Conservation (phyloP, 2,888 invertebrate species). For the Drosophila ustulata region DNA sequence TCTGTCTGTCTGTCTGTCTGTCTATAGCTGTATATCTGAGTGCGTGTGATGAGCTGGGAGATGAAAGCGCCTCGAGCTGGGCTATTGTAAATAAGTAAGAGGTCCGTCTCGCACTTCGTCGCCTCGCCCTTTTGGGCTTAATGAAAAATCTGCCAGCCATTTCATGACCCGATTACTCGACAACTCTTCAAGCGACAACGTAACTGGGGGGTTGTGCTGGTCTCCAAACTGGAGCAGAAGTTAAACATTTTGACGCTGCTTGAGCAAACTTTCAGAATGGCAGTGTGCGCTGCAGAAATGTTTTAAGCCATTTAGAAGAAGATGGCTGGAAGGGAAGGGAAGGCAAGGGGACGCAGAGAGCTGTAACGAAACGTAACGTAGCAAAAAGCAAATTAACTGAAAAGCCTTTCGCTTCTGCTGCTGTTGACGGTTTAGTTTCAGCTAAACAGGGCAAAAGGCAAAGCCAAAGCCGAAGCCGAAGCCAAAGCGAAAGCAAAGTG, state of each 20-base stretch:
- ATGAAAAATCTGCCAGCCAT: constrained; percentile 64
- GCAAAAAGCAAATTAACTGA: constrained; percentile 66
- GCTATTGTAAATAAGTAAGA: constrained; percentile 41
- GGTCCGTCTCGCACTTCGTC: constrained; percentile 4
- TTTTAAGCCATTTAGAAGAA: constrained; percentile 65
- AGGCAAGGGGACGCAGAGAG: neutral
- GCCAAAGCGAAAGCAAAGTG: neutral
- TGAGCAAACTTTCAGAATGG: constrained; percentile 40
- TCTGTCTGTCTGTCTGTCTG: neutral
- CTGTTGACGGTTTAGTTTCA: constrained; percentile 24
- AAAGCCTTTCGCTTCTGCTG: constrained; percentile 34
- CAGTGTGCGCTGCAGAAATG: constrained; percentile 34
- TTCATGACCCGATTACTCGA: constrained; percentile 74
- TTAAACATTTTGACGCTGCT: constrained; percentile 38
- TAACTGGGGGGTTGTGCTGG: neutral
- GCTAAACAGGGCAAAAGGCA: constrained; percentile 14
- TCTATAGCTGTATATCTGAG: neutral
- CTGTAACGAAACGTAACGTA: constrained; percentile 31
- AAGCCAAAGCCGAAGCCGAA: neutral
- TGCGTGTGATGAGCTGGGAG: constrained; percentile 8
- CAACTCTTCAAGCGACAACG: constrained; percentile 50
- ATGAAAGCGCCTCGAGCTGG: constrained; percentile 33
- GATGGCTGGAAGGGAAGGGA: constrained; percentile 34
- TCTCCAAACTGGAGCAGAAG: constrained; percentile 53
- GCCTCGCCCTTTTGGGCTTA: constrained; percentile 44